phyloP scores from a whole-genome alignment of 92 coral and sea anemone species.

The Phenganax subtilis region DNA sequence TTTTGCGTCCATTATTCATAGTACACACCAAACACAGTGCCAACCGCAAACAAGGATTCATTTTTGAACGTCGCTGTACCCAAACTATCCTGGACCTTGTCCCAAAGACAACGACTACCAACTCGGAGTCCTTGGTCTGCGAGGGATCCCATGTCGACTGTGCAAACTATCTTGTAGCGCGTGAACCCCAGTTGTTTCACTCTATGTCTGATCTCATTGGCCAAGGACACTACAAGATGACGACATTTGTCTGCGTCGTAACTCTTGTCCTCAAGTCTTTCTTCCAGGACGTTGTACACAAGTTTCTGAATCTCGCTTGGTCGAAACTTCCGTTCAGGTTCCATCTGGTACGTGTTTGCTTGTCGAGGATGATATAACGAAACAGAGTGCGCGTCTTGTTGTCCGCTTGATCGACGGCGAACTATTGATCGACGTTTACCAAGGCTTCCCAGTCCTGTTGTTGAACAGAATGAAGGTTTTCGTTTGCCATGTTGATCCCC shows the following conservation, averaged over 20 bases:
- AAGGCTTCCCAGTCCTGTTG: slow-evolving; percentile 45
- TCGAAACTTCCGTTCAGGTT: slow-evolving; percentile 64
- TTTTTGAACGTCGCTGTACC: slow-evolving; percentile 74
- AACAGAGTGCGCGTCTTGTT: slow-evolving; percentile 22
- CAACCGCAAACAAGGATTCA: slow-evolving; percentile 69
- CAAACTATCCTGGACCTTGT: slow-evolving; percentile 60
- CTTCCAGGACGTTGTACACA: slow-evolving; percentile 56
- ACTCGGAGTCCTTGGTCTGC: slow-evolving; percentile 70
- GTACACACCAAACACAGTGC: slow-evolving; percentile 82
- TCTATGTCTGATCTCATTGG: slow-evolving; percentile 72
- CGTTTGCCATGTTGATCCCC: slow-evolving; percentile 47
- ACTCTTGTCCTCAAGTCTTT: slow-evolving; percentile 51
- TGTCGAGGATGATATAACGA: slow-evolving; percentile 45
- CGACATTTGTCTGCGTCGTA: slow-evolving; percentile 70
- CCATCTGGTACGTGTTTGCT: slow-evolving; percentile 71
- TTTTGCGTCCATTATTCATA: slow-evolving; percentile 50
- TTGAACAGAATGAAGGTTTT: slow-evolving; percentile 46
- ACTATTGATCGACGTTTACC: slow-evolving; percentile 51
- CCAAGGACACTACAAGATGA: slow-evolving; percentile 53
- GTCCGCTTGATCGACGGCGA: slow-evolving; percentile 28
- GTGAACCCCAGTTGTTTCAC: slow-evolving; percentile 80
- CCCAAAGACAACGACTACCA: slow-evolving; percentile 95
- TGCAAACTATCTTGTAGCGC: slow-evolving; percentile 82
- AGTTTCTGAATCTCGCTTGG: slow-evolving; percentile 63
- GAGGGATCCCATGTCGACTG: slow-evolving; percentile 72